Percentiles rank a stretch among this genome's conserved stretches.
Evolutionary conservation across 2,797 vertebrate genomes (phyloP).

Genomic region (Thripadectes ignobilis): DNA sequence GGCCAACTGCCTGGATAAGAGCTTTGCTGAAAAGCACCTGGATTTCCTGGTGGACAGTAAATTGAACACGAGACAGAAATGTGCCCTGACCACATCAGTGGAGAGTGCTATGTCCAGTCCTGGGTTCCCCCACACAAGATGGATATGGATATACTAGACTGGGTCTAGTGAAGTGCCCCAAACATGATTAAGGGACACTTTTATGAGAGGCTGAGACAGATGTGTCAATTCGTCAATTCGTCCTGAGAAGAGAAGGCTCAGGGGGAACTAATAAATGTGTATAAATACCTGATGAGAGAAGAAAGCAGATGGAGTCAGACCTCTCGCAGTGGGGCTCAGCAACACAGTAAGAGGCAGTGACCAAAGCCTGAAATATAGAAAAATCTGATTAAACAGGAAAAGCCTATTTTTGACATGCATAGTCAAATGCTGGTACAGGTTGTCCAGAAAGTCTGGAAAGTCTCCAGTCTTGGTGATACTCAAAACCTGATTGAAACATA

Average conservation of each 20-base stretch:
- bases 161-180: neutral
- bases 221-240: neutral
- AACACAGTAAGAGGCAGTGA: neutral
- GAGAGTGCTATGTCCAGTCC: neutral
- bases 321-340: neutral
- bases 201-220: neutral
- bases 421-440: neutral
- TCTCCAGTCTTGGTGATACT: neutral
- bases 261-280: neutral
- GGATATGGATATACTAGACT: neutral
- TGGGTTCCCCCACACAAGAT: rapidly evolving
- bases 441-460: neutral
- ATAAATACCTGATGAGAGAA: neutral
- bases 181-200: neutral
- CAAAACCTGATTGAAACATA: neutral
- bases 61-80: neutral
- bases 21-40: neutral
- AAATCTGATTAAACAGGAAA: neutral
- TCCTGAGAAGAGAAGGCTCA: neutral
- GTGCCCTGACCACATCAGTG: neutral
- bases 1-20: neutral
- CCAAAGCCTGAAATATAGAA: neutral
- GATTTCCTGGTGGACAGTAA: neutral
- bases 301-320: neutral
- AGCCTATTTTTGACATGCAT: neutral